phyloP scores from a whole-genome alignment of 2,888 invertebrate genomes.

The Clitarchus hookeri region DNA sequence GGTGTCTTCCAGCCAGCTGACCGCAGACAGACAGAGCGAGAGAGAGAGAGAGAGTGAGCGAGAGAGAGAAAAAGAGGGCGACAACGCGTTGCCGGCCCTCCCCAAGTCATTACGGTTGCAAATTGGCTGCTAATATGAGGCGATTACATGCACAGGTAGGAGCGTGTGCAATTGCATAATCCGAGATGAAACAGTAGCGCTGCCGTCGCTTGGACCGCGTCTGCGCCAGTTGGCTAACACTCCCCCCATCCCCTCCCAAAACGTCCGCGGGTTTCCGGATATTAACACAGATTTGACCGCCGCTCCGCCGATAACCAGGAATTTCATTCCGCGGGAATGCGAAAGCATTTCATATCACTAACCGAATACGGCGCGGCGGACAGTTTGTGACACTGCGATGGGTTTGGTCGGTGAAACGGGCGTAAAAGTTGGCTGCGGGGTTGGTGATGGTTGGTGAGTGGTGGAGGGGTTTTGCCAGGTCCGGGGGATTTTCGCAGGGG shows the following conservation, averaged over 20 bases:
- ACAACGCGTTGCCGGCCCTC: neutral
- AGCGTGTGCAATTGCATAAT: slow-evolving; percentile 31
- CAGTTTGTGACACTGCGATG: neutral
- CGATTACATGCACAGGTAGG: slow-evolving; percentile 33
- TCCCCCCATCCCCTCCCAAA: neutral
- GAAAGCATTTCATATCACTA: slow-evolving; percentile 37
- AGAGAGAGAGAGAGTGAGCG: neutral
- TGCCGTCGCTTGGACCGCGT: neutral
- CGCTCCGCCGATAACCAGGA: slow-evolving; percentile 34
- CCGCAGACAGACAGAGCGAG: neutral
- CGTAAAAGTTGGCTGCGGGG: no score
- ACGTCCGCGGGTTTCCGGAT: slow-evolving; percentile 28
- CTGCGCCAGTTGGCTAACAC: neutral
- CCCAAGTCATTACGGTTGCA: slow-evolving; percentile 36
- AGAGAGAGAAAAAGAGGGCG: neutral
- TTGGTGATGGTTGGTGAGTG: no score
- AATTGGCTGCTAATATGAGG: slow-evolving; percentile 37
- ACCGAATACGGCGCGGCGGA: slow-evolving; percentile 18
- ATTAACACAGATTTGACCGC: slow-evolving; percentile 40
- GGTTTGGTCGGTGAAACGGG: neutral
- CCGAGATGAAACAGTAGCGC: slow-evolving; percentile 31
- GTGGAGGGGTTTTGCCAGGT: neutral
- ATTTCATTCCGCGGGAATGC: slow-evolving; percentile 36
- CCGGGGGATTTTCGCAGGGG: slow-evolving; percentile 18
- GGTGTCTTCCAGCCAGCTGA: neutral